Base-by-base conservation (phyloP, 2,797 vertebrate genomes). In the Sebastiscus albofasciatus region DNA sequence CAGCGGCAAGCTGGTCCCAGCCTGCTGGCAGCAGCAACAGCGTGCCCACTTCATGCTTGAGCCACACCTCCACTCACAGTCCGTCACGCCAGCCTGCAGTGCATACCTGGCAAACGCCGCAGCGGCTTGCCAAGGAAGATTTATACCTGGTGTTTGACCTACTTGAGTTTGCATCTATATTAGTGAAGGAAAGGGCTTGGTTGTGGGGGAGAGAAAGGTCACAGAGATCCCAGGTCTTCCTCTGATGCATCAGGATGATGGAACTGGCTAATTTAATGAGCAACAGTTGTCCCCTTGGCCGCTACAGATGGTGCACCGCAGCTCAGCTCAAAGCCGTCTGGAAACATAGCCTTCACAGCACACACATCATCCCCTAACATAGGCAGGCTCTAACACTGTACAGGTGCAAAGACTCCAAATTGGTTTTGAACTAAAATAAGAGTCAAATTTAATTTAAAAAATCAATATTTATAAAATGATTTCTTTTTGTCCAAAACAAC, bases 241-340 rank as follows among this genome's bases (percentile, higher is more conserved):
- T 87, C 97, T 97, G 96, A 97, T 96, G 97, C 93, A 95, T 97
- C 97, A 97, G 96, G 96, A 97, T 97, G 97, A 99, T 98, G 95
- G 97, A 99, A 96, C 96, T 96, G 96, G 96, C 97, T 97, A 97
- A 98, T 98, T 98, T 98, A 98, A 97, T 95, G 96, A 97, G 97
- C 97, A 99, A 98, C 97, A 98, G 97, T 99, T 98, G 97, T 97
- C 96, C 97, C 96, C 96, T 97, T 93, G 96, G 93, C 96, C 92
- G 95, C 96, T 97, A 97, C 98, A 98, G 97, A 98, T 98, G 97
- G 97, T 95, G 96, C 95, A 88, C 85, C 73, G 83, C 91, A 88
- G 93, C 92, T 92, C 88, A 81, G 92, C 93, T 92, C 90, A 86
- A 86, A 92, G 84, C 92, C 29, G 88, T 92, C 92, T 93, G 92